Conservation (phyloP, 2,888 invertebrate species). For the Ephialtes manifestator region DNA sequence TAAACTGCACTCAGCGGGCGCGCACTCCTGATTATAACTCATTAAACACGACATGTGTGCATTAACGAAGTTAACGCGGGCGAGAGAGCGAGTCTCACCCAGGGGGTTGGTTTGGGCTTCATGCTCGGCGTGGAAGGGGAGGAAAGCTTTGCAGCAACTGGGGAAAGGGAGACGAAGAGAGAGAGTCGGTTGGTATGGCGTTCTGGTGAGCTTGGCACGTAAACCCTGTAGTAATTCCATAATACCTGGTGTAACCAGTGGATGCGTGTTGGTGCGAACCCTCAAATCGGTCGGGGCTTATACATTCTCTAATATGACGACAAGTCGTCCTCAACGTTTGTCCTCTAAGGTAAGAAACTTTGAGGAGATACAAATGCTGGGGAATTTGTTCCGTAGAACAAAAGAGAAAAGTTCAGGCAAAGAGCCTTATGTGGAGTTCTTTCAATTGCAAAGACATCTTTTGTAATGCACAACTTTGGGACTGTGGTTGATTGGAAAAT, state of each 20-base stretch:
- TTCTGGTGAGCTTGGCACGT: constrained; percentile 41
- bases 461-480: no score
- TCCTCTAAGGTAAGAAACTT: neutral
- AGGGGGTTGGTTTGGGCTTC: constrained; percentile 31
- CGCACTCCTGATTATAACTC: constrained; percentile 81
- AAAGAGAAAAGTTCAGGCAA: neutral
- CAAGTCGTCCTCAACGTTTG: neutral
- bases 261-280: constrained; percentile 51
- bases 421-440: no score
- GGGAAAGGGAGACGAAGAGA: neutral
- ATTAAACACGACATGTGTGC: constrained; percentile 80
- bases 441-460: no score
- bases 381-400: neutral
- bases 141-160: neutral
- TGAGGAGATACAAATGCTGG: neutral
- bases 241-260: constrained; percentile 63
- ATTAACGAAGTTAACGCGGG: constrained; percentile 77
- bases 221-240: constrained; percentile 67
- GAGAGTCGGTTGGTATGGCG: neutral
- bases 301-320: constrained; percentile 5
- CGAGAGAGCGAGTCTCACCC: constrained; percentile 41
- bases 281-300: constrained; percentile 56
- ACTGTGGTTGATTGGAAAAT: no score
- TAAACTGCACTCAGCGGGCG: constrained; percentile 79
- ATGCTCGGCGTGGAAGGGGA: neutral